Conservation (phyloP, 2,888 invertebrate genomes). For the Bembecia ichneumoniformis region DNA sequence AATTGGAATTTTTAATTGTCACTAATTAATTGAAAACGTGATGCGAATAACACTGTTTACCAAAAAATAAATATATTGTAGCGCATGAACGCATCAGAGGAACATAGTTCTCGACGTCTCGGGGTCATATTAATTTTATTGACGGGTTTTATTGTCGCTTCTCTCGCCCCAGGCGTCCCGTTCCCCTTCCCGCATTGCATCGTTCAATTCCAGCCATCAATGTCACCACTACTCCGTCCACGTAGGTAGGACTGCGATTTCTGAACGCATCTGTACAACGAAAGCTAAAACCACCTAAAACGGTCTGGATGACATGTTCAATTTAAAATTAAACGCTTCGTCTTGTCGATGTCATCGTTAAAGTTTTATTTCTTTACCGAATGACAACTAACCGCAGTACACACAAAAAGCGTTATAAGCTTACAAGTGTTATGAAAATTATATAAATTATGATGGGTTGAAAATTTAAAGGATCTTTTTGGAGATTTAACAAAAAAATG, state of each 20-base stretch:
- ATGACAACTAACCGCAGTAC: too few species aligned
- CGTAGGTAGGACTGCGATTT: neutral
- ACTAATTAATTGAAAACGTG: too few species aligned
- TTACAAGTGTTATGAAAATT: too few species aligned
- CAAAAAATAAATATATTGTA: too few species aligned
- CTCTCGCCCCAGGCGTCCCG: neutral
- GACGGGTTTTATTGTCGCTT: conserved; percentile 29
- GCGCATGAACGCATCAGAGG: neutral
- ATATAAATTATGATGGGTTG: too few species aligned
- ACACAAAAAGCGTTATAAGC: too few species aligned
- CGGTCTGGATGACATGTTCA: neutral
- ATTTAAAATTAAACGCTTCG: neutral
- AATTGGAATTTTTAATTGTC: too few species aligned
- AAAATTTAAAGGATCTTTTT: too few species aligned
- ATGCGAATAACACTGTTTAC: too few species aligned
- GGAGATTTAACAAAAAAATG: too few species aligned
- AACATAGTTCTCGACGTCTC: conserved; percentile 7
- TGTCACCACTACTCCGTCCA: neutral
- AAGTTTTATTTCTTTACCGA: too few species aligned
- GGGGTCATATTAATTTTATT: conserved; percentile 37
- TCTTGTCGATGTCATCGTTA: too few species aligned
- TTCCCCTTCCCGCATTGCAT: conserved; percentile 11
- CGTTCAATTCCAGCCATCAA: neutral
- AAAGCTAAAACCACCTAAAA: neutral
- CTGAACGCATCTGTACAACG: neutral